phyloP scores from a whole-genome alignment of 2,113 vertebrate species.

The Pleuronectes platessa region DNA sequence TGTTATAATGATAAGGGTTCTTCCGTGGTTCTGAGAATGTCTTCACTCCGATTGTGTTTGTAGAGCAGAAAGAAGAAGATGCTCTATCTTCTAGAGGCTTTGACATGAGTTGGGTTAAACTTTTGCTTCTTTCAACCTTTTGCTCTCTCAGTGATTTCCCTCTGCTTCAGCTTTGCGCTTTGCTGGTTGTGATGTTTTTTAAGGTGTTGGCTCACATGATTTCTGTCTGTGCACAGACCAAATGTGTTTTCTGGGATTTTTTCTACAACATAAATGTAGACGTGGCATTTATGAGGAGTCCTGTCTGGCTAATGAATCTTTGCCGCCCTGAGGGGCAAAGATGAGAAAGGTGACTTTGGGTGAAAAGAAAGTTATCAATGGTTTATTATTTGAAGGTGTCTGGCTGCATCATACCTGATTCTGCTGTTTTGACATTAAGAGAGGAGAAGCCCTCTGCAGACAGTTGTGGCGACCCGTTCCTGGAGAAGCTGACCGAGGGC shows the following conservation, averaged over 20 bases:
- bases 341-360: slow-evolving; percentile 69
- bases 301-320: slow-evolving; percentile 71
- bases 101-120: slow-evolving; percentile 9
- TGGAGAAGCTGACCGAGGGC: slow-evolving; percentile 59
- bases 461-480: slow-evolving; percentile 72
- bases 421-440: slow-evolving; percentile 79
- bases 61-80: slow-evolving; percentile 17
- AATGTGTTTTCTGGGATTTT: slow-evolving; percentile 40
- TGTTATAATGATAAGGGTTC: slow-evolving; percentile 5
- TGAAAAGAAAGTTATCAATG: slow-evolving; percentile 7
- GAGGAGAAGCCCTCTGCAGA: slow-evolving; percentile 67
- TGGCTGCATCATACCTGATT: slow-evolving; percentile 66
- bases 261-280: slow-evolving; percentile 77
- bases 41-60: not conserved
- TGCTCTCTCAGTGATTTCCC: slow-evolving; percentile 50
- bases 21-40: slow-evolving; percentile 33
- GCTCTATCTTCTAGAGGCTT: slow-evolving; percentile 38
- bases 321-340: slow-evolving; percentile 71
- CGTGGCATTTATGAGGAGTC: slow-evolving; percentile 72
- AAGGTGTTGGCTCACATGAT: slow-evolving; percentile 50
- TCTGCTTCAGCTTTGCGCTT: slow-evolving; percentile 66
- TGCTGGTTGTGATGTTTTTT: slow-evolving; percentile 37
- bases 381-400: slow-evolving; percentile 40
- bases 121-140: slow-evolving; percentile 44
- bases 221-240: slow-evolving; percentile 48